Percentiles rank a stretch among this genome's conserved stretches.
phyloP scores from a whole-genome alignment of 2,888 invertebrate species.

The Stenodera caucasica region DNA sequence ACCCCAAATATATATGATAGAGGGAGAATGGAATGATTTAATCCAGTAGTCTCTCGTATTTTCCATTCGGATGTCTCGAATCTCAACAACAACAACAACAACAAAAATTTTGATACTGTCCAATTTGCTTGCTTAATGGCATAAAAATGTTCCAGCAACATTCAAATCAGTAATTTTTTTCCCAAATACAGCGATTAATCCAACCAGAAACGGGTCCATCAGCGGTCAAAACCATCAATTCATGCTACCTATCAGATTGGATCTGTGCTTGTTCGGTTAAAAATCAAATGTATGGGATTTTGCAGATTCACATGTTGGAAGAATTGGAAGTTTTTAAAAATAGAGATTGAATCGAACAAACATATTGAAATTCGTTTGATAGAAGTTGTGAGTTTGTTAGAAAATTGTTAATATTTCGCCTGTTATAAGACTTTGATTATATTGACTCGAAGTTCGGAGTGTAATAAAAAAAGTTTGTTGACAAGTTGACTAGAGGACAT shows the following conservation, averaged over 20 bases:
- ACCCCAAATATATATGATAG: too few relatives aligned
- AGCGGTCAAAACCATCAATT: neutral
- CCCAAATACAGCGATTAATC: neutral
- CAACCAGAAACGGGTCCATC: neutral
- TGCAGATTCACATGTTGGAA: too few relatives aligned
- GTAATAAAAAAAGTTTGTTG: conserved; percentile 33
- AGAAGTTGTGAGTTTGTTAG: conserved; percentile 31
- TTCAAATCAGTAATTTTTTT: conserved; percentile 12
- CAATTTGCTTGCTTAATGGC: conserved; percentile 40
- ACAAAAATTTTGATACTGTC: conserved; percentile 39
- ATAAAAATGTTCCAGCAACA: conserved; percentile 27
- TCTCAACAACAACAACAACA: conserved; percentile 34
- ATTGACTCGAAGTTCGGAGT: conserved; percentile 35
- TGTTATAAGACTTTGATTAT: conserved; percentile 38
- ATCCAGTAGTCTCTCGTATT: too few relatives aligned
- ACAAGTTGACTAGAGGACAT: conserved; percentile 31
- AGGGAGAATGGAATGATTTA: neutral
- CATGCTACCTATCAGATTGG: neutral
- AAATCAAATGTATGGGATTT: neutral
- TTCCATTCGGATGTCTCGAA: conserved; percentile 14
- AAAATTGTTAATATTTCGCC: conserved; percentile 41
- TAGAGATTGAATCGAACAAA: conserved; percentile 7
- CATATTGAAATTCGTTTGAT: conserved; percentile 35
- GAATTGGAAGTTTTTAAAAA: too few relatives aligned
- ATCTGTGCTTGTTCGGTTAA: neutral